These are phyloP conservation scores for Nylanderia fulva DNA, from an alignment of 1,140 invertebrate genomes.

Conservation along the genomic window DNA sequence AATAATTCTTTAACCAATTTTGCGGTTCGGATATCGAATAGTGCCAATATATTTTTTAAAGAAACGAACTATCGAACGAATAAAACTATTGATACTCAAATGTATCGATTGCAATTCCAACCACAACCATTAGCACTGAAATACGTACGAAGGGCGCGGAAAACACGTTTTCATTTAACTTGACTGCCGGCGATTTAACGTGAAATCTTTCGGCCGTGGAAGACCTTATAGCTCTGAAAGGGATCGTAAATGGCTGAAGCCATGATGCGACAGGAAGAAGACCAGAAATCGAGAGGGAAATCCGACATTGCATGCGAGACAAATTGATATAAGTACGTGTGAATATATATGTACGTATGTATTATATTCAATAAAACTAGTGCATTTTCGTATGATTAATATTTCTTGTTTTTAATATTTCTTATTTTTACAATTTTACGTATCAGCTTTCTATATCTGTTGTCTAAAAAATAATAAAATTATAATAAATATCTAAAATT, in stretches of 20 bases:
- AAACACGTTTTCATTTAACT: slow-evolving; percentile 68
- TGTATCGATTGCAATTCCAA: slow-evolving; percentile 36
- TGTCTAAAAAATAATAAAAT: neutral
- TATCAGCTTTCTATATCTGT: neutral
- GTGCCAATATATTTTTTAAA: slow-evolving; percentile 3
- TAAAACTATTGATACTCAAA: slow-evolving; percentile 23
- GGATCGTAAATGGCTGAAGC: slow-evolving; percentile 9
- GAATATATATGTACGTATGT: too few species aligned
- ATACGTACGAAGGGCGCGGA: slow-evolving; percentile 25
- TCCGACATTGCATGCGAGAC: neutral
- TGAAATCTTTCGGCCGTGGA: slow-evolving; percentile 64
- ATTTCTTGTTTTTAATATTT: neutral
- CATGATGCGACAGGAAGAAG: slow-evolving; percentile 16
- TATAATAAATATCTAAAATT: neutral
- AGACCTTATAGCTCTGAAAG: slow-evolving; percentile 59
- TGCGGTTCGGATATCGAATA: neutral
- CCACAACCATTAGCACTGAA: slow-evolving; percentile 43
- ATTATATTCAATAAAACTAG: neutral
- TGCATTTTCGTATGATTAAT: neutral
- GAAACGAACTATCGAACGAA: slow-evolving; percentile 8
- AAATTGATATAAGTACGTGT: neutral
- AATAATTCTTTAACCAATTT: neutral
- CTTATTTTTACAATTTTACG: neutral
- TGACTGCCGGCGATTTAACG: slow-evolving; percentile 62
- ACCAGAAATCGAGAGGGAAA: neutral